Conservation (phyloP, 1,140 invertebrate species). For the Magallana gigas region DNA sequence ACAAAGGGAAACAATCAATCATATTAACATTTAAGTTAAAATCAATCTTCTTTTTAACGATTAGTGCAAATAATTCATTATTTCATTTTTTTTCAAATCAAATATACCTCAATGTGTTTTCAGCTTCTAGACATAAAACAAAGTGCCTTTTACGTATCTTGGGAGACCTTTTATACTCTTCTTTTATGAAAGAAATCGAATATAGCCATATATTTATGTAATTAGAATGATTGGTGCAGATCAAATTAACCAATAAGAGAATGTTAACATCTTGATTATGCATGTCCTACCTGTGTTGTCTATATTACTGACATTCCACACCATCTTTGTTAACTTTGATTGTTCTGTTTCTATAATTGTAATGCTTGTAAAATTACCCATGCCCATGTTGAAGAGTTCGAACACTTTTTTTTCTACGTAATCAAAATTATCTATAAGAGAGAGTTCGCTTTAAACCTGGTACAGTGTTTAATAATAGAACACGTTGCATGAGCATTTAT, state of each 20-base stretch:
- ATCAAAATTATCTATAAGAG: too few species aligned
- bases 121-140: not conserved
- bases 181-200: not conserved
- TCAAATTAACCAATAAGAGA: not conserved
- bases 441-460: too few species aligned
- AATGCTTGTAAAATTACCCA: not conserved
- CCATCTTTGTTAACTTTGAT: not conserved
- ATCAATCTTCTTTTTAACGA: too few species aligned
- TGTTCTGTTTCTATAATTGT: not conserved
- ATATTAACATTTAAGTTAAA: too few species aligned
- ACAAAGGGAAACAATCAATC: too few species aligned
- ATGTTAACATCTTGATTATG: not conserved
- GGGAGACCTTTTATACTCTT: not conserved
- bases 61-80: too few species aligned
- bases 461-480: too few species aligned
- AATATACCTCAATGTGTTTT: not conserved
- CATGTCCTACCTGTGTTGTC: not conserved
- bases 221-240: not conserved
- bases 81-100: not conserved
- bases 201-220: not conserved
- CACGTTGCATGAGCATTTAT: too few species aligned
- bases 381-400: not conserved
- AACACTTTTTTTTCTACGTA: too few species aligned
- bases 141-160: not conserved
- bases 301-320: not conserved